Base-by-base conservation (phyloP, 2,113 vertebrate genomes). In the Dipodomys merriami region DNA sequence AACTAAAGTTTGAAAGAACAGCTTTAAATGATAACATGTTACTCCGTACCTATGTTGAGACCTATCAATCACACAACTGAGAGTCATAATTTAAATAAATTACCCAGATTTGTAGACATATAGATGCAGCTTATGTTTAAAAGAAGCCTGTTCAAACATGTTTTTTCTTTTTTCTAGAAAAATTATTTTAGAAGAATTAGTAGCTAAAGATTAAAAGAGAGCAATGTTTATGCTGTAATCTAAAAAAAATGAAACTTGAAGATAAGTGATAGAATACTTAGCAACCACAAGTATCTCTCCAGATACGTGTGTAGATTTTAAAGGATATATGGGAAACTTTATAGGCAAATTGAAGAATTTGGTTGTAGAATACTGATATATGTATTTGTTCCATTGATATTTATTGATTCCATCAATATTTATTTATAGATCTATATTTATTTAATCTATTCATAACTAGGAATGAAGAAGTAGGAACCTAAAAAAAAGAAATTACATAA, bases 171-270 rank as follows among this genome's bases (percentile, higher is more conserved):
- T 83, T 2, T 1, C 33, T 33, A 86, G 20, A 79, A 44, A 65
- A 86, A 35, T 27, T 1, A 86, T 39, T 23, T 91, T 62, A 68
- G 30, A 57, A 79, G 18, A 91, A 85, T 71, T 71, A 67, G 15
- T 62, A 79, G 65, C 81, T 69, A 89, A 91, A 4, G 23, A 87
- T 87, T 69, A 91, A 89, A 15, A 57, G 12, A 57, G 15, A 90
- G 15, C 30, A 67, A 16, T 2, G 5, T 13, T 57, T 53, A 91
- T 74, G 39, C 44, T 73, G 18, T 19, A 53, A 8, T 81, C 49
- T 83, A 60, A 74, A 27, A 86, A 86, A 78, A 93, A 88, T 1
- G 76, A 83, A 89, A 90, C 1, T 94, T 62, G 27, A 85, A 76
- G 83, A 67, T 78, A 90, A 94, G 57, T 27, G 27, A 11, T 68